Conservation (phyloP, 2,113 vertebrate species). For the Junco hyemalis region DNA sequence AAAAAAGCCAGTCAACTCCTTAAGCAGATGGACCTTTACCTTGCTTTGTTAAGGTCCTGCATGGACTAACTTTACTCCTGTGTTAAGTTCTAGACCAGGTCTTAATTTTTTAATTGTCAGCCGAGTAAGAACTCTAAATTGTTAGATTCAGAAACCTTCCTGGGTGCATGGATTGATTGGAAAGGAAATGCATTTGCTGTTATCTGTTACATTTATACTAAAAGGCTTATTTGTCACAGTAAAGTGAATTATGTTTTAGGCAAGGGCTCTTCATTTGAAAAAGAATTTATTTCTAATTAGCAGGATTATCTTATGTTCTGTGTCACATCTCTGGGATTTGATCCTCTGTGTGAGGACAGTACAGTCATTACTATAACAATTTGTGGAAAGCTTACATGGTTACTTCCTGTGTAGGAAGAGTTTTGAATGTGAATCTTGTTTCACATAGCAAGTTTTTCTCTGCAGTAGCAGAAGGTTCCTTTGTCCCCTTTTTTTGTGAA, state of each 20-base stretch:
- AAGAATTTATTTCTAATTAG: background rate
- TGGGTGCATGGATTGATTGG: background rate
- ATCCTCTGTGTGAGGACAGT: background rate
- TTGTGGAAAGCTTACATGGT: background rate
- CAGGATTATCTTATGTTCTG: background rate
- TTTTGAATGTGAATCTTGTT: background rate
- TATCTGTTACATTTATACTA: background rate
- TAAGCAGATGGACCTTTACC: background rate
- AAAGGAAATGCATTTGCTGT: background rate
- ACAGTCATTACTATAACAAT: background rate
- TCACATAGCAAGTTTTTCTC: background rate
- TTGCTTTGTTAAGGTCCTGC: background rate
- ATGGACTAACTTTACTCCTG: background rate
- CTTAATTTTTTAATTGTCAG: background rate
- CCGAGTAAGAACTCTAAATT: background rate
- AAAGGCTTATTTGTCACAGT: background rate
- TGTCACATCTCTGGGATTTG: background rate
- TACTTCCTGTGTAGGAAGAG: background rate
- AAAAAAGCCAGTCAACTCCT: background rate
- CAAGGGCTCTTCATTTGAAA: background rate
- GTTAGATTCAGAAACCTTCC: background rate
- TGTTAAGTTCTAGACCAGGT: background rate
- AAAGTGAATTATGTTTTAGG: background rate
- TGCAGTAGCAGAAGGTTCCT: background rate
- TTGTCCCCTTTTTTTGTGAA: background rate